Evolutionary conservation across 2,113 vertebrate species (phyloP).

Genomic region (Rhipidura dahli): DNA sequence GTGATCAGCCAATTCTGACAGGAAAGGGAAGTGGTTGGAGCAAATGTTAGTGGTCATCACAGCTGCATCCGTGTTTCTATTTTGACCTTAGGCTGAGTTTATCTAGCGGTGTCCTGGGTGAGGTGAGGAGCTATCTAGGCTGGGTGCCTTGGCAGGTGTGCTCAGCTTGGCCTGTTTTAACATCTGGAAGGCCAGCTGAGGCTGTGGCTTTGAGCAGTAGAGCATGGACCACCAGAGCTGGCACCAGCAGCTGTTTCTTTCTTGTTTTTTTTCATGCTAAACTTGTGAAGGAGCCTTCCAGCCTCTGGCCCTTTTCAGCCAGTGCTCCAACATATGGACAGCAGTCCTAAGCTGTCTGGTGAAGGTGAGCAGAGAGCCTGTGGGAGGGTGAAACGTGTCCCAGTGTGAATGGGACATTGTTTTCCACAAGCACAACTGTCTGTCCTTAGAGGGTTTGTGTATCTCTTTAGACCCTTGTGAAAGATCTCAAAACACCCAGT

Average conservation of each 20-base stretch:
- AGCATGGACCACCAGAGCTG: neutral
- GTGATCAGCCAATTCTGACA: neutral
- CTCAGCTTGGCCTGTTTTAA: neutral
- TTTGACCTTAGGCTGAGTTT: neutral
- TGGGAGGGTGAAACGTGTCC: neutral
- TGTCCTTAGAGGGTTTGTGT: neutral
- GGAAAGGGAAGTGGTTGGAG: conserved; percentile 33
- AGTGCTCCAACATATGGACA: neutral
- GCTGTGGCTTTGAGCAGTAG: neutral
- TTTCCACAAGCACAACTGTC: neutral
- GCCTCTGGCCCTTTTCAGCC: neutral
- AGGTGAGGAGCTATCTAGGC: neutral
- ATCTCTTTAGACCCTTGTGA: neutral
- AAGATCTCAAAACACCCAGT: neutral
- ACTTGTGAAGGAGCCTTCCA: neutral
- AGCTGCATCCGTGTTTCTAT: conserved; percentile 26
- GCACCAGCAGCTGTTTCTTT: neutral
- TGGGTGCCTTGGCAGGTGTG: neutral
- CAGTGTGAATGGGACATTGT: neutral
- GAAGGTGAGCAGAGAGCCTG: neutral
- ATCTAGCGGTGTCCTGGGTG: neutral
- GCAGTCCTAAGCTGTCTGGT: neutral
- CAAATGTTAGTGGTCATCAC: neutral
- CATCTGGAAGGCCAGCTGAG: neutral
- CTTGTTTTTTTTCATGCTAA: neutral